These are phyloP conservation scores for Rhegmatorhina hoffmannsi DNA, from an alignment of 2,113 vertebrate species.

Conservation along the genomic window DNA sequence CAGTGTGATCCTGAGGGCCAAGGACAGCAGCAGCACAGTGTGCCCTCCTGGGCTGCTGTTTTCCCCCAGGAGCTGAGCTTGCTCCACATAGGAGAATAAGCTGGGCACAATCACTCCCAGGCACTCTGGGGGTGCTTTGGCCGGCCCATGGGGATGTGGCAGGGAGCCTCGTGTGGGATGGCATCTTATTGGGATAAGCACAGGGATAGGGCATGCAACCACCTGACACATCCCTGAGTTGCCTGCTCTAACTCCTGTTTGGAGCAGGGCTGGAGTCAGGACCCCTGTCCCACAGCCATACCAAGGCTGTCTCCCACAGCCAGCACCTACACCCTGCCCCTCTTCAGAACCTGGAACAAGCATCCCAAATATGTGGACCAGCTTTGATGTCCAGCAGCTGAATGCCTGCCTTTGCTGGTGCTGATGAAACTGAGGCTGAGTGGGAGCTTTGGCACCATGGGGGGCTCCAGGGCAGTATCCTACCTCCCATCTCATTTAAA, in stretches of 20 bases:
- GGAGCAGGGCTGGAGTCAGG: background rate
- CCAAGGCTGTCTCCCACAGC: background rate
- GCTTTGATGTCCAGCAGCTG: background rate
- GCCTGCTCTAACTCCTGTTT: background rate
- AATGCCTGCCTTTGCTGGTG: background rate
- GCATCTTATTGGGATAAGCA: background rate
- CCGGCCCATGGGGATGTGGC: background rate
- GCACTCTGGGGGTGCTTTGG: background rate
- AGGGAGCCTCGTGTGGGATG: background rate
- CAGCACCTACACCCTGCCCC: background rate
- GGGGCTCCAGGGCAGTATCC: background rate
- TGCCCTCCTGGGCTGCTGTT: background rate
- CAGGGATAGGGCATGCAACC: background rate
- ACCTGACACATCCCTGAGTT: accelerated
- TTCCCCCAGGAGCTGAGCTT: background rate
- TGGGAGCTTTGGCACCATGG: background rate
- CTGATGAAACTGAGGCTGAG: background rate
- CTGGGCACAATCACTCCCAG: accelerated
- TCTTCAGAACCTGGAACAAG: background rate
- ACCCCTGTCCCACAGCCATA: background rate
- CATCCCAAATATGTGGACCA: background rate
- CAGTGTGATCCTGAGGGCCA: background rate
- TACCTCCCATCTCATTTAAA: background rate
- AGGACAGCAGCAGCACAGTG: background rate
- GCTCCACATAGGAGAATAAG: background rate